Percentiles rank a stretch among this genome's conserved stretches.
These are phyloP conservation scores for Sitobion miscanthi DNA, from an alignment of 1,140 invertebrate genomes.

Conservation along the genomic window DNA sequence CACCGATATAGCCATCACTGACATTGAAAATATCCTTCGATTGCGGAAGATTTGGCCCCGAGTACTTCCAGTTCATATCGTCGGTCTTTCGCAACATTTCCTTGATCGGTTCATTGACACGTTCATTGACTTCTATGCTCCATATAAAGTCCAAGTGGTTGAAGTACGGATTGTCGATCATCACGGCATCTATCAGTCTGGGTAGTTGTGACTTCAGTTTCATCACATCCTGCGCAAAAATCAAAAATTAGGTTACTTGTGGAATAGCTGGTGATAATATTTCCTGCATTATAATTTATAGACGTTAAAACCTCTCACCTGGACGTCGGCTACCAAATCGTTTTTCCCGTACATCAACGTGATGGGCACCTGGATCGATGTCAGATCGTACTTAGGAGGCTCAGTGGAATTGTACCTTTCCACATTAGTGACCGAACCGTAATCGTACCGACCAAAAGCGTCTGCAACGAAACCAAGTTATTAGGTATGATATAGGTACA, in stretches of 20 bases:
- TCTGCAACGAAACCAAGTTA: not conserved
- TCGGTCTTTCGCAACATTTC: constrained; percentile 63
- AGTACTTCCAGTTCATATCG: not conserved
- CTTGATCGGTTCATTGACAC: constrained; percentile 68
- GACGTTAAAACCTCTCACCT: constrained; percentile 24
- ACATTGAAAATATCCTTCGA: not conserved
- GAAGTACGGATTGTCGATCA: constrained; percentile 67
- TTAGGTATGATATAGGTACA: too few relatives aligned
- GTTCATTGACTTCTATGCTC: constrained; percentile 67
- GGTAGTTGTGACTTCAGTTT: constrained; percentile 66
- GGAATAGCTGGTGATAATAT: not conserved
- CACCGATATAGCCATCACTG: not conserved
- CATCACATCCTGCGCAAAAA: constrained; percentile 65
- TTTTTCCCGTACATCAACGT: constrained; percentile 68
- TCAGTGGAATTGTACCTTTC: constrained; percentile 63
- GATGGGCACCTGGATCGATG: constrained; percentile 67
- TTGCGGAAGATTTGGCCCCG: not conserved
- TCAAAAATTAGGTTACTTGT: not conserved
- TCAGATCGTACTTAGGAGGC: constrained; percentile 68
- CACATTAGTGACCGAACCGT: constrained; percentile 62
- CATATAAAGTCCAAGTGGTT: constrained; percentile 75
- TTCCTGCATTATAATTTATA: not conserved
- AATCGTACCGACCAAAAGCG: constrained; percentile 66
- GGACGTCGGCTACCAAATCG: constrained; percentile 67
- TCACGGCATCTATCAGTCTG: constrained; percentile 67